A percentile compares a stretch with the other conserved stretches of the same genome.
phyloP scores from a whole-genome alignment of 2,888 invertebrate species.

The Sthenelais limicola region DNA sequence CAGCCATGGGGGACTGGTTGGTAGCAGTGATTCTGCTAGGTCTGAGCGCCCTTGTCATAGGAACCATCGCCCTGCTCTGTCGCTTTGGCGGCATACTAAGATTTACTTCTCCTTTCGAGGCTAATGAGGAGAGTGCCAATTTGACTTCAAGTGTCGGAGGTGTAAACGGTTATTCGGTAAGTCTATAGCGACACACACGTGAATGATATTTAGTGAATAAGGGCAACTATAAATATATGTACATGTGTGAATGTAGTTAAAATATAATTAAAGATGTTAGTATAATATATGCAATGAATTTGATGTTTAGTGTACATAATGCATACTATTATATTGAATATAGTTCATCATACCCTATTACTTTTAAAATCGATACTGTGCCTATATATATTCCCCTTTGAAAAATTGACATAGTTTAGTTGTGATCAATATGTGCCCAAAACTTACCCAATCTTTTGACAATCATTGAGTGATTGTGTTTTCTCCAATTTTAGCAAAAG shows the following conservation, averaged over 20 bases:
- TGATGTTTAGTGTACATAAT: too few species aligned
- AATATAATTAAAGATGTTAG: background rate
- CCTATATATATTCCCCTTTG: too few species aligned
- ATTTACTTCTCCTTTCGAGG: slow-evolving; percentile 43
- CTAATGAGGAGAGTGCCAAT: slow-evolving; percentile 63
- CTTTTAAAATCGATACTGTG: too few species aligned
- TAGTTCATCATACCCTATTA: too few species aligned
- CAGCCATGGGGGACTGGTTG: slow-evolving; percentile 51
- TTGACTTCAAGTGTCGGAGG: slow-evolving; percentile 60
- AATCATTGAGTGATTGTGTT: too few species aligned
- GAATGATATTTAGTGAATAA: background rate
- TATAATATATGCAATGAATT: too few species aligned
- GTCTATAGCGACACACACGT: background rate
- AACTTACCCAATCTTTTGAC: too few species aligned
- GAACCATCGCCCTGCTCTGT: slow-evolving; percentile 43
- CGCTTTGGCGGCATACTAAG: slow-evolving; percentile 43
- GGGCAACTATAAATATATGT: background rate
- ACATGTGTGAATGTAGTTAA: background rate
- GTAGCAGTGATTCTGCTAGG: slow-evolving; percentile 56
- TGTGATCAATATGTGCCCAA: too few species aligned
- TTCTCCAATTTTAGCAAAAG: too few species aligned
- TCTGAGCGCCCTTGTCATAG: slow-evolving; percentile 46
- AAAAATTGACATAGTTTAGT: too few species aligned
- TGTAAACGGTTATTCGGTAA: slow-evolving; percentile 10
- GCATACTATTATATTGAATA: too few species aligned